Base-by-base conservation (phyloP, 2,797 vertebrate genomes). In the Heteromormyrus szaboi region DNA sequence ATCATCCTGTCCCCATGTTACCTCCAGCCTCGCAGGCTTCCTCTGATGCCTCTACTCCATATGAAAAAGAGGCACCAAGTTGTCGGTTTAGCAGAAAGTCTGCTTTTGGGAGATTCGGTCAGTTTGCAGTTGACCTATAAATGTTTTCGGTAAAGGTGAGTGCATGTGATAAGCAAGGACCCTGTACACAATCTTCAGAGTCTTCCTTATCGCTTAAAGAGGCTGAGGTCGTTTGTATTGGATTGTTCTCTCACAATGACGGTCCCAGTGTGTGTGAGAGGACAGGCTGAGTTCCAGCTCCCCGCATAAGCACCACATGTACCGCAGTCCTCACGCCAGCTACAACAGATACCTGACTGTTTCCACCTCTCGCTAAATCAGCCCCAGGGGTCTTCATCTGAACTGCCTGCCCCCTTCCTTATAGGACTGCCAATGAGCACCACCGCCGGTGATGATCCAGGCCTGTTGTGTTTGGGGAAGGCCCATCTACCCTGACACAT, bases 381-480 rank as follows among this genome's bases (percentile, higher is more conserved):
- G 68, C 68, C 68, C 76, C 76, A 81, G 76, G 76, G 37, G 76
- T 81, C 76, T 46, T n/a, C 41, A 44, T 81, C 76, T 81, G 76
- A 81, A 81, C 81, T 51, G 11, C 81, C 81, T 3, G 2, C 44
- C 81, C 22, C 81, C n/a, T 85, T 12, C 19, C 72, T 44, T 88
- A n/a, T 37, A 46, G n/a, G 17, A 83, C 51, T 25, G 19, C 81
- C 48, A 25, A 12, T 41, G 46, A 83, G 33, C 9, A 41, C 50
- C 25, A 83, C 25, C 14, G 25, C 29, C 19, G 51, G 37, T 4
- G 3, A 41, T 11, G 37, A 44, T 46, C 41, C 41, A n/a, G 51
- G 50, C 19, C 81, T 88, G 87, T 48, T 76, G 62, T 76, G 22
- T 76, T 85, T 85, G 81, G 46, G 86, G 87, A 91, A 88, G 76